Conservation (phyloP, 2,797 vertebrate genomes). For the Picus viridis region DNA sequence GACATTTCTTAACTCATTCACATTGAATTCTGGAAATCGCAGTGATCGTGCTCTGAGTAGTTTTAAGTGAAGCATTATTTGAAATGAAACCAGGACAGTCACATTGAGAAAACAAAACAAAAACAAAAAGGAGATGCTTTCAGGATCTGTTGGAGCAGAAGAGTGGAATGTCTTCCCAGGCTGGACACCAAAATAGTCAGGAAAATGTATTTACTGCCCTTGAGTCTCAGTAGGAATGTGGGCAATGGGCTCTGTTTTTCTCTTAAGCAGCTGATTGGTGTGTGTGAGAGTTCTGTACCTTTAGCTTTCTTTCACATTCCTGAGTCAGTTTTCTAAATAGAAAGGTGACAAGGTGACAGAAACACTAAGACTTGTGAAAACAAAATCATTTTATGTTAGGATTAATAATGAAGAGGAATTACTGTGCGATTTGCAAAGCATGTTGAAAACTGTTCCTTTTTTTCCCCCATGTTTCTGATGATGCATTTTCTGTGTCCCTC, state of each 20-base stretch:
- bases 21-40: conserved; percentile 74
- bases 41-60: conserved; percentile 66
- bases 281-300: conserved; percentile 43
- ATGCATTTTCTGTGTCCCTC: conserved; percentile 72
- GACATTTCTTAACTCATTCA: conserved; percentile 73
- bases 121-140: conserved; percentile 59
- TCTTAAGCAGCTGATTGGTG: conserved; percentile 43
- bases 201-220: conserved; percentile 71
- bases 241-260: conserved; percentile 31
- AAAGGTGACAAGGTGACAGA: conserved; percentile 53
- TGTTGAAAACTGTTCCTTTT: conserved; percentile 72
- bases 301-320: conserved; percentile 60
- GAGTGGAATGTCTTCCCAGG: conserved; percentile 69
- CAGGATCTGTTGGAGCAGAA: conserved; percentile 54
- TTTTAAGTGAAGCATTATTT: conserved; percentile 69
- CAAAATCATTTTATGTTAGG: conserved; percentile 36
- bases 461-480: conserved; percentile 42
- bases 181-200: conserved; percentile 72
- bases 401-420: conserved; percentile 47
- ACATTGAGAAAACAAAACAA: background rate
- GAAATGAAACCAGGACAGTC: conserved; percentile 51
- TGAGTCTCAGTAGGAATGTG: conserved; percentile 58
- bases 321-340: conserved; percentile 38
- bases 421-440: conserved; percentile 74
- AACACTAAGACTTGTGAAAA: conserved; percentile 39